Conservation (phyloP, 2,888 invertebrate genomes). For the Mesodorylaimus sp. region DNA sequence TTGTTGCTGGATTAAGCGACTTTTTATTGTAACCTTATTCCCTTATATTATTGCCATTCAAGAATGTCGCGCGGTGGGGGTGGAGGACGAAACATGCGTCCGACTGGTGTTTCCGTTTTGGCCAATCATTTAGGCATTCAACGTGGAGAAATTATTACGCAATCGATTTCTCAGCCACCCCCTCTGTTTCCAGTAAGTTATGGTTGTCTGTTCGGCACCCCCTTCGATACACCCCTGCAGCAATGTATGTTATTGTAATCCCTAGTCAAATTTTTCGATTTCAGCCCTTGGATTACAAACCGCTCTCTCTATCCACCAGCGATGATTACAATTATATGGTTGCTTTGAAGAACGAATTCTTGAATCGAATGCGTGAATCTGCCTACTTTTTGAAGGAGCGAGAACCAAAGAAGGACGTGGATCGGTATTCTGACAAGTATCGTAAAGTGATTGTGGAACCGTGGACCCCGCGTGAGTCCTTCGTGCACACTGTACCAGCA, state of each 20-base stretch:
- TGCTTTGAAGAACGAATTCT: constrained; percentile 17
- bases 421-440: constrained; percentile 24
- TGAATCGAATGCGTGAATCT: constrained; percentile 19
- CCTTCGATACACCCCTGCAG: no score
- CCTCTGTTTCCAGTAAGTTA: constrained; percentile 21
- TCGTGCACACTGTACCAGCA: not conserved
- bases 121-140: constrained; percentile 22
- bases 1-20: no score
- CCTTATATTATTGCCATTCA: no score
- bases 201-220: constrained; percentile 4
- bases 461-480: constrained; percentile 15
- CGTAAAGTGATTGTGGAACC: constrained; percentile 14
- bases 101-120: constrained; percentile 16
- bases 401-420: constrained; percentile 18
- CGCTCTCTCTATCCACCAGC: constrained; percentile 17
- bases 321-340: constrained; percentile 19
- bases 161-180: constrained; percentile 16
- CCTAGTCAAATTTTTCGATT: constrained; percentile 4
- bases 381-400: constrained; percentile 17
- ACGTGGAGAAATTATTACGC: constrained; percentile 21
- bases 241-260: not conserved
- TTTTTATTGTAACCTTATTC: no score
- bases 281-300: constrained; percentile 16
- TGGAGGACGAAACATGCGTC: constrained; percentile 7
- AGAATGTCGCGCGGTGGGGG: constrained; percentile 13